Conservation (phyloP, 2,113 vertebrate genomes). For the Ctenodactylus gundi region DNA sequence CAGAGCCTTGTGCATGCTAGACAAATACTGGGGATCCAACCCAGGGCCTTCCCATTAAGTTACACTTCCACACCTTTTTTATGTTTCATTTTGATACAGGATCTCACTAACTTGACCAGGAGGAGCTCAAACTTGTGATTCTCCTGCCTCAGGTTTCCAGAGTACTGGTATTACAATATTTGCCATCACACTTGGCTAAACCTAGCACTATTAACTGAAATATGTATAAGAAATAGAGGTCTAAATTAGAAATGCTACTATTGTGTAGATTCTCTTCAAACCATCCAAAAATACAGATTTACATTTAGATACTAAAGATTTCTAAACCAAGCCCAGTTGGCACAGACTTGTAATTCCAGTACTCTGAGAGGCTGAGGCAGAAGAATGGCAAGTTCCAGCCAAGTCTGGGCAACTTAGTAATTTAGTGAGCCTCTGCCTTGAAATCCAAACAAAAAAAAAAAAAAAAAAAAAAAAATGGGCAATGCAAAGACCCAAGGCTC, state of each 20-base stretch:
- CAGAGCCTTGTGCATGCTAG: too few relatives aligned
- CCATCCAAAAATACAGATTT: constrained; percentile 6
- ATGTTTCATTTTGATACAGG: not conserved
- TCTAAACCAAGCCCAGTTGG: constrained; percentile 38
- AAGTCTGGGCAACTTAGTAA: too few relatives aligned
- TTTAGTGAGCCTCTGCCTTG: too few relatives aligned
- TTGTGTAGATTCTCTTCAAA: constrained; percentile 8
- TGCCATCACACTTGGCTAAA: too few relatives aligned
- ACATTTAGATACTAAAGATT: constrained; percentile 21
- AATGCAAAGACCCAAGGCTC: too few relatives aligned
- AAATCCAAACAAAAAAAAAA: too few relatives aligned
- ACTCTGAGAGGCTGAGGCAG: too few relatives aligned
- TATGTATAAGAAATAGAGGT: not conserved
- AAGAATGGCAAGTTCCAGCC: too few relatives aligned
- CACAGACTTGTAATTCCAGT: too few relatives aligned
- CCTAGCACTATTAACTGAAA: constrained; percentile 37
- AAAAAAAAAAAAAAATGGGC: too few relatives aligned
- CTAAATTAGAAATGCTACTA: constrained; percentile 34
- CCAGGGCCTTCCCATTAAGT: not conserved
- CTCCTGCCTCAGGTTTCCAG: not conserved
- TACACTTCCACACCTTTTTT: not conserved
- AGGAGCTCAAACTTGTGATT: not conserved
- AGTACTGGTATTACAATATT: not conserved
- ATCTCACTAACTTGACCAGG: not conserved
- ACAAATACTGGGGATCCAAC: not conserved